Evolutionary conservation across 1,140 invertebrate species (phyloP).

Genomic region (Heliconius eleuchia): DNA sequence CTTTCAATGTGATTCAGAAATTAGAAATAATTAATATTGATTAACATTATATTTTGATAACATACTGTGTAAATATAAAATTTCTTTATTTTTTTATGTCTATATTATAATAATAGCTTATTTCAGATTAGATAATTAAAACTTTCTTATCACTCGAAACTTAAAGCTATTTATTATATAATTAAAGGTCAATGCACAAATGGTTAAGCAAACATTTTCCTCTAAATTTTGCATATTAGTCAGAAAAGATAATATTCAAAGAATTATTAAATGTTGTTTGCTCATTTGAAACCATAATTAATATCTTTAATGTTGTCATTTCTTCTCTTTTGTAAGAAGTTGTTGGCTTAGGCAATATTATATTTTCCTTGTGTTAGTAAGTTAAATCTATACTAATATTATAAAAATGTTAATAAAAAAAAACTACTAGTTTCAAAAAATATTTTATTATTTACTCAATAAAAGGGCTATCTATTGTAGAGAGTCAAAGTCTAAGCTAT

Average conservation of each 20-base stretch:
- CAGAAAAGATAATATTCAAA: slow-evolving; percentile 38
- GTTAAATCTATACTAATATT: neutral
- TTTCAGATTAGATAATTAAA: neutral
- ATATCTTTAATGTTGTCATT: neutral
- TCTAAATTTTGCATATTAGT: slow-evolving; percentile 37
- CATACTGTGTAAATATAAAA: too few species aligned
- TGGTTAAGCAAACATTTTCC: slow-evolving; percentile 33
- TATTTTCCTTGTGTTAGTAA: neutral
- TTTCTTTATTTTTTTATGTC: too few species aligned
- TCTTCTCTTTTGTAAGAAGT: neutral
- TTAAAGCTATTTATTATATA: neutral
- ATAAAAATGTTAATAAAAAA: too few species aligned
- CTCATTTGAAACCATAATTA: slow-evolving; percentile 20
- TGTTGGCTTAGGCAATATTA: slow-evolving; percentile 2
- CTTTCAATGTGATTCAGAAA: too few species aligned
- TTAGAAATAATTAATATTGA: too few species aligned
- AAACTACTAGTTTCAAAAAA: too few species aligned
- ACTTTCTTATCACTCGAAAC: neutral
- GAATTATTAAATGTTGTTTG: slow-evolving; percentile 42
- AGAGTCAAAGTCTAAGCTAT: too few species aligned
- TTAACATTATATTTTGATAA: too few species aligned
- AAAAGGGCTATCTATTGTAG: too few species aligned
- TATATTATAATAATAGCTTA: too few species aligned
- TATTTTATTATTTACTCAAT: too few species aligned
- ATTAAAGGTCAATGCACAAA: slow-evolving; percentile 25